phyloP scores from a whole-genome alignment of 2,113 vertebrate genomes.

The Camelus dromedarius region DNA sequence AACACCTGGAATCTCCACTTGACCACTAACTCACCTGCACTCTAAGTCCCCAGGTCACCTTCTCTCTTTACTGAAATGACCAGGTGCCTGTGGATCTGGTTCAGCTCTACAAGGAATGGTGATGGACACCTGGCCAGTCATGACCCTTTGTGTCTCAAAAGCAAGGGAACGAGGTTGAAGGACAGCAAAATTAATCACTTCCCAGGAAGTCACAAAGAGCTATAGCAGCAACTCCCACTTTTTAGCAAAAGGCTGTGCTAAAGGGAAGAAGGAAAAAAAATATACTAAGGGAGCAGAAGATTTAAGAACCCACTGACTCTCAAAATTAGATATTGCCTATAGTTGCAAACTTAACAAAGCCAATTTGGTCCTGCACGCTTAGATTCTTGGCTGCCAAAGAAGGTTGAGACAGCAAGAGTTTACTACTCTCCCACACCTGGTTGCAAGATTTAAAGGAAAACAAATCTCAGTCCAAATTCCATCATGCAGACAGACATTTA shows the following conservation, averaged over 20 bases:
- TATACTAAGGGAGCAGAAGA: background rate
- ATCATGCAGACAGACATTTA: background rate
- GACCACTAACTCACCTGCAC: background rate
- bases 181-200: background rate
- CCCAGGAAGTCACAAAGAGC: background rate
- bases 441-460: background rate
- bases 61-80: background rate
- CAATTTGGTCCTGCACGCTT: background rate
- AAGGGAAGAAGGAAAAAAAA: background rate
- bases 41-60: background rate
- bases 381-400: background rate
- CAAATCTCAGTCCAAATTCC: slow-evolving; percentile 23
- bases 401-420: background rate
- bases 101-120: background rate
- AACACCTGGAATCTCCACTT: background rate
- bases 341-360: background rate
- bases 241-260: background rate
- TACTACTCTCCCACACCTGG: background rate
- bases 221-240: background rate
- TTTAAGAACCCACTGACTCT: background rate
- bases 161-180: background rate
- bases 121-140: background rate
- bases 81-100: background rate
- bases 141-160: background rate
- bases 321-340: background rate